phyloP scores from a whole-genome alignment of 2,797 vertebrate species.

The Odontamblyopus lacepedii region DNA sequence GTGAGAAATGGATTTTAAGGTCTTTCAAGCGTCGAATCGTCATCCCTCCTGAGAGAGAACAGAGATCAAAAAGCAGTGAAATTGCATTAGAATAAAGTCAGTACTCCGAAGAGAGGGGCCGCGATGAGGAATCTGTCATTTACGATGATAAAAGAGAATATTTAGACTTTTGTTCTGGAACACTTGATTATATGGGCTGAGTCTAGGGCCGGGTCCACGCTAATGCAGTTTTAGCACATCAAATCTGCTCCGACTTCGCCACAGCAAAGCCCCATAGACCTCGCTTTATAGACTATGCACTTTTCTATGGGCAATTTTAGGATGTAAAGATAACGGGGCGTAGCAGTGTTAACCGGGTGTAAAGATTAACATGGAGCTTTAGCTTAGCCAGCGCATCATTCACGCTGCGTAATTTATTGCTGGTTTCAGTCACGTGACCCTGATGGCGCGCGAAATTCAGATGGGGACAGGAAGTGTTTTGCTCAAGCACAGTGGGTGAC shows the following conservation, averaged over 20 bases:
- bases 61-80: conserved; percentile 58
- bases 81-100: conserved; percentile 61
- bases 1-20: conserved; percentile 55
- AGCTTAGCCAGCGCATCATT: too few species aligned
- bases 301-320: background rate
- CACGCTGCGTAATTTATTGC: too few species aligned
- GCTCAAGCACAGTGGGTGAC: too few species aligned
- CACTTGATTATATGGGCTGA: conserved; percentile 27
- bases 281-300: background rate
- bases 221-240: conserved; percentile 5
- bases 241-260: background rate
- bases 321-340: background rate
- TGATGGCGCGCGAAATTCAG: too few species aligned
- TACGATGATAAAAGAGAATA: conserved; percentile 63
- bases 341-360: background rate
- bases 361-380: background rate
- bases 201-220: conserved; percentile 5
- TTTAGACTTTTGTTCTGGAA: conserved; percentile 38
- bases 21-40: conserved; percentile 43
- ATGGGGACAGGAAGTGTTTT: too few species aligned
- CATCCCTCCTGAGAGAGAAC: conserved; percentile 43
- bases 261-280: background rate
- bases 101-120: conserved; percentile 49
- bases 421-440: too few species aligned
- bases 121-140: conserved; percentile 57